Conservation (phyloP, 2,797 vertebrate genomes). For the Sebastes hubbsi region DNA sequence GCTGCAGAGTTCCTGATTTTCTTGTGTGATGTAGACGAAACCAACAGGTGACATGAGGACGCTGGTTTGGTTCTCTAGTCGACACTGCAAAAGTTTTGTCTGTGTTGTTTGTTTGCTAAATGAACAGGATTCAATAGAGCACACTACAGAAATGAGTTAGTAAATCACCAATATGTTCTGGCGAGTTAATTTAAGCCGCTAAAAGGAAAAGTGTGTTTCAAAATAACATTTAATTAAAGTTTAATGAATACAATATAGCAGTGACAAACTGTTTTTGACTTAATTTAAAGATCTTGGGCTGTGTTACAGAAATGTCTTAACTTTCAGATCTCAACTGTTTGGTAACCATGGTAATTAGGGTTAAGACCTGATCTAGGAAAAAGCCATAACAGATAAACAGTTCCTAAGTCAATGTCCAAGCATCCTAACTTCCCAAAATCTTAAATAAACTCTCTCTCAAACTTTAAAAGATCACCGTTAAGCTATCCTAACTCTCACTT, state of each 20-base stretch:
- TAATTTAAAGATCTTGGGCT: not conserved
- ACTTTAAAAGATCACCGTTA: no score
- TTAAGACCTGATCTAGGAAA: no score
- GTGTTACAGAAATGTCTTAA: no score
- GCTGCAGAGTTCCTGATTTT: not conserved
- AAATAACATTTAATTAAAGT: not conserved
- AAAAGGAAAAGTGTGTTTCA: not conserved
- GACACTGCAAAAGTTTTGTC: not conserved
- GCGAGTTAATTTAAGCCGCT: not conserved
- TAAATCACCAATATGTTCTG: not conserved
- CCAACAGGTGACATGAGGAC: not conserved
- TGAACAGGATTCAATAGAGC: not conserved
- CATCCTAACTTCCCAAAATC: no score
- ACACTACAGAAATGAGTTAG: not conserved
- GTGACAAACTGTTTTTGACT: not conserved
- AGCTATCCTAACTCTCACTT: no score
- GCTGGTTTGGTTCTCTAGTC: not conserved
- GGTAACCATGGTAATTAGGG: no score
- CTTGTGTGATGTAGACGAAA: not conserved
- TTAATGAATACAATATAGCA: not conserved
- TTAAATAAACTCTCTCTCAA: no score
- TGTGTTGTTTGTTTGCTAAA: not conserved
- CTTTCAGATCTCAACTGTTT: no score
- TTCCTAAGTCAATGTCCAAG: no score
- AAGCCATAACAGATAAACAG: no score